Conservation (phyloP, 2,113 vertebrate species). For the Nanorana parkeri region DNA sequence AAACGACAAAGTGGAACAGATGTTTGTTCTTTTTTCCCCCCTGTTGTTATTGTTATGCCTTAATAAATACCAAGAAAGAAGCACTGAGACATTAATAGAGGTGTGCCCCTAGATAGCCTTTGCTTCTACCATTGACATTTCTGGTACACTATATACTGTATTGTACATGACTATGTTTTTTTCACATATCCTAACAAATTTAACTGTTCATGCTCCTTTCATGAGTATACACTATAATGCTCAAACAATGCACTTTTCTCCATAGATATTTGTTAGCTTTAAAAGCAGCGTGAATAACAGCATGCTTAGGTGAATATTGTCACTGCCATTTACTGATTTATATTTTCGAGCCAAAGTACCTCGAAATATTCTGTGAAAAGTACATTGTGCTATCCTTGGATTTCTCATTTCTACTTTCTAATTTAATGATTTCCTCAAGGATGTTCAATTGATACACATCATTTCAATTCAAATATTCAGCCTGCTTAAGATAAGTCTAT, state of each 20-base stretch:
- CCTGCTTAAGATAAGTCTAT: conserved; percentile 54
- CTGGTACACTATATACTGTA: too few relatives aligned
- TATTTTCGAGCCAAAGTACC: conserved; percentile 5
- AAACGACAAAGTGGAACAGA: too few relatives aligned
- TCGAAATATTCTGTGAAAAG: conserved; percentile 3
- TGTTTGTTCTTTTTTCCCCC: too few relatives aligned
- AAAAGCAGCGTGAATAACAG: not conserved
- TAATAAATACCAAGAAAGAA: too few relatives aligned
- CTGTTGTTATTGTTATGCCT: too few relatives aligned
- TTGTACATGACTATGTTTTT: not conserved
- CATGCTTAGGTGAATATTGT: not conserved
- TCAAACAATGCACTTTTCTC: not conserved
- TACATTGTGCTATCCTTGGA: conserved; percentile 34
- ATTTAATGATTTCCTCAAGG: conserved; percentile 51
- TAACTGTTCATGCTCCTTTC: not conserved
- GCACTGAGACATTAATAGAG: too few relatives aligned
- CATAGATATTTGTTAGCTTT: conserved; percentile 6
- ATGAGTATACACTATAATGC: not conserved
- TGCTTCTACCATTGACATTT: too few relatives aligned
- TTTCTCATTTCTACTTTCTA: conserved; percentile 52
- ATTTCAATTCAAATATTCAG: conserved; percentile 58
- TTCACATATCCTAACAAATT: not conserved
- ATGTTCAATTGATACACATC: conserved; percentile 56
- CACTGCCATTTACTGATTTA: not conserved
- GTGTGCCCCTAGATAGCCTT: too few relatives aligned